These are phyloP conservation scores for Acanthiza pusilla DNA, from an alignment of 2,797 vertebrate species.

Conservation along the genomic window DNA sequence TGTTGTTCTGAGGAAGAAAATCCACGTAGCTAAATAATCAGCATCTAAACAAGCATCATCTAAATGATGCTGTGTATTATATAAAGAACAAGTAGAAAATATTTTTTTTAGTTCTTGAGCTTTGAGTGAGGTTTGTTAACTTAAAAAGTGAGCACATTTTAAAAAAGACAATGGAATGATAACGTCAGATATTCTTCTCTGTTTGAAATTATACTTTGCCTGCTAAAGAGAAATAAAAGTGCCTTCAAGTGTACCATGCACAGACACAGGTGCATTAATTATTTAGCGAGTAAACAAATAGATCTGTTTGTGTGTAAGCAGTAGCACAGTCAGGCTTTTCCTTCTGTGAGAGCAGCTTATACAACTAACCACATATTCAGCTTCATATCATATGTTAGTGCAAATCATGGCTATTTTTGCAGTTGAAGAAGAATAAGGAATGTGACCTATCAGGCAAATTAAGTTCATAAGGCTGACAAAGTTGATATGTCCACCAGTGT, in stretches of 20 bases:
- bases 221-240: background rate
- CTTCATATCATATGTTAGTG: background rate
- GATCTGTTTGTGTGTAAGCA: background rate
- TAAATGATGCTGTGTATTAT: background rate
- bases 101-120: background rate
- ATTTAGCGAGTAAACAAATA: constrained; percentile 5
- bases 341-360: background rate
- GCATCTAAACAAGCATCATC: too few relatives aligned
- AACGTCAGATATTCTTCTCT: background rate
- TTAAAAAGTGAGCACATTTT: background rate
- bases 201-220: background rate
- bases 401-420: background rate
- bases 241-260: background rate
- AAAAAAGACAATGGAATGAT: background rate
- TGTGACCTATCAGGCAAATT: background rate
- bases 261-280: background rate
- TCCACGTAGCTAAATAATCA: background rate
- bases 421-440: background rate
- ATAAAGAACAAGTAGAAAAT: background rate
- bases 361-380: background rate
- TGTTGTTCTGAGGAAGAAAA: background rate
- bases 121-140: background rate
- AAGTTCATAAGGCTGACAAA: background rate
- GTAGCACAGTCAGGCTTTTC: background rate
- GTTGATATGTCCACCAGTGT: background rate